Percentiles rank a stretch among this genome's conserved stretches.
phyloP scores from a whole-genome alignment of 2,888 invertebrate species.

The Axea sp. region DNA sequence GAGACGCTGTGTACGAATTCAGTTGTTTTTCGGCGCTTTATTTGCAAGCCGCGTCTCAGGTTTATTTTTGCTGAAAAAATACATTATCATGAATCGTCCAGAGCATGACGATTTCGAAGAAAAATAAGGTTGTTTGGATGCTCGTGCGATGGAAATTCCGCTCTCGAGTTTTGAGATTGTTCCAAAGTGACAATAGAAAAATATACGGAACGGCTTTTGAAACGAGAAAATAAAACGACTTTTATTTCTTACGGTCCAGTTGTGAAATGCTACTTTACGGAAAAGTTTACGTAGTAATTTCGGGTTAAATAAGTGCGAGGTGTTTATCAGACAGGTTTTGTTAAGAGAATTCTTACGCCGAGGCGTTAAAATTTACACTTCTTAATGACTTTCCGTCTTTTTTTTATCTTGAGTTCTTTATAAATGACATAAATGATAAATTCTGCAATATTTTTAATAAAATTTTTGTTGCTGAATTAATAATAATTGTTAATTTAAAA shows the following conservation, averaged over 20 bases:
- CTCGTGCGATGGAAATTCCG: constrained; percentile 10
- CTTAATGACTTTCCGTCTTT: too few species aligned
- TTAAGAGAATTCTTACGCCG: too few species aligned
- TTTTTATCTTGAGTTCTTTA: too few species aligned
- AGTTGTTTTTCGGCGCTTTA: constrained; percentile 1
- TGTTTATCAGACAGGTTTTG: too few species aligned
- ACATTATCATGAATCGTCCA: constrained; percentile 7
- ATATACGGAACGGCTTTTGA: constrained; percentile 9
- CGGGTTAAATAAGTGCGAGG: constrained; percentile 7
- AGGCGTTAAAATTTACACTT: too few species aligned
- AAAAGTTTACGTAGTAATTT: not conserved
- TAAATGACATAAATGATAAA: too few species aligned
- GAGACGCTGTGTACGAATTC: not conserved
- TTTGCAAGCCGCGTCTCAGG: not conserved
- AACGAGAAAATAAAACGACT: constrained; percentile 12
- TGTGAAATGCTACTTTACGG: not conserved
- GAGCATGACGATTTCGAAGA: not conserved
- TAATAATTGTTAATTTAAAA: too few species aligned
- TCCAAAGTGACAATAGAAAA: constrained; percentile 25
- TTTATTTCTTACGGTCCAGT: constrained; percentile 1
- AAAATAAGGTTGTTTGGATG: constrained; percentile 31
- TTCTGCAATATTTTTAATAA: too few species aligned
- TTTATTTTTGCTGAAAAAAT: not conserved
- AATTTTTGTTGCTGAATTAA: too few species aligned
- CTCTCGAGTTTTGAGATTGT: constrained; percentile 12